Evolutionary conservation across 2,113 vertebrate species (phyloP), one percentile per base, ranked within the genome.

Genomic region (Sminthopsis crassicaudata): DNA sequence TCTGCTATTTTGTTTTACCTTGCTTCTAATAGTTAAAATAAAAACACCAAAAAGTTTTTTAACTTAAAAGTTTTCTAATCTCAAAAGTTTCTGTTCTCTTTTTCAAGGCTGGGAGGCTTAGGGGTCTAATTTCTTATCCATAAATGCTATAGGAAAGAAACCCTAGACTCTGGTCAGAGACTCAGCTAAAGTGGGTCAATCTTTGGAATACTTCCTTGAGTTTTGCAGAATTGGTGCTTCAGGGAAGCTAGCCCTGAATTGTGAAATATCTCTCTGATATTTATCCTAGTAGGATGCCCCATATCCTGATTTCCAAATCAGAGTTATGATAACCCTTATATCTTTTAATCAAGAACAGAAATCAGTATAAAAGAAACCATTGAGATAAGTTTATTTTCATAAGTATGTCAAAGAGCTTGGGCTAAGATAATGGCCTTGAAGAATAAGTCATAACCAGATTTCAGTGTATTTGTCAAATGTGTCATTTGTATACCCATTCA

Each of bases 271-370:
- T 16, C 10, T 5, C 10, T 23, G n/a, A 42, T n/a, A 11, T 95
- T 60, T 84, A 22, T 1, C 7, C 19, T 42, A 24, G 9, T 12
- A 53, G 46, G 52, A 89, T 48, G 24, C 93, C 91, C 67, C 91
- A 55, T 42, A 14, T 55, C 1, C 52, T 52, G 54, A 95, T 92
- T 93, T 96, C 93, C 93, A 94, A 93, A 93, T 76, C 89, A 95
- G n/a, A 25, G 46, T 14, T 51, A 48, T 54, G 57, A 92, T 93
- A 84, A 96, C 94, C 57, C 51, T 96, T 94, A 93, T 4, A 10
- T 55, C 84, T 9, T 96, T 96, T 89, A 51, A 1, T 0, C 25
- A 93, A 95, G 50, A 90, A 90, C 88, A 94, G 50, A 95, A n/a
- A 94, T 95, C 55, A 93, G 90, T 90, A 91, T 14, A 51, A 92